Conservation (phyloP, 2,888 invertebrate genomes). For the Pollenia labialis region DNA sequence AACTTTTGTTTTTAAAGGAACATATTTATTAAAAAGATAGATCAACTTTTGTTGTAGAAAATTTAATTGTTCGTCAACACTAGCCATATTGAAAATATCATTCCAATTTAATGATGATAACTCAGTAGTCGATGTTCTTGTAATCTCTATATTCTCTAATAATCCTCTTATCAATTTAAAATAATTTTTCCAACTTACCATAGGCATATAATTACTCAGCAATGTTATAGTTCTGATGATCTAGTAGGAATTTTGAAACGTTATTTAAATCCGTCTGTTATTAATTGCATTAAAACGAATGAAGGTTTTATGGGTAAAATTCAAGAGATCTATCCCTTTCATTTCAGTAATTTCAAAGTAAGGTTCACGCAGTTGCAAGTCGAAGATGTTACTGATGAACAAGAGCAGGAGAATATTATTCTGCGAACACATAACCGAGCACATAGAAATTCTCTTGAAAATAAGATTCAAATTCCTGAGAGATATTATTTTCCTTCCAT, state of each 20-base stretch:
- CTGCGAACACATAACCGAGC: constrained; percentile 16
- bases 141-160: too few species aligned
- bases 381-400: background rate
- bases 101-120: too few species aligned
- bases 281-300: background rate
- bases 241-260: background rate
- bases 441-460: constrained; percentile 22
- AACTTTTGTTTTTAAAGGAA: too few species aligned
- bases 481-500: background rate
- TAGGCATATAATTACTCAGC: background rate
- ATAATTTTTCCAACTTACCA: background rate
- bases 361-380: background rate
- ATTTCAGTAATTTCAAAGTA: constrained; percentile 15
- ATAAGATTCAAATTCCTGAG: constrained; percentile 9
- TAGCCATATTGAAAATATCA: too few species aligned
- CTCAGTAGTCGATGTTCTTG: too few species aligned
- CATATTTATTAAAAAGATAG: too few species aligned
- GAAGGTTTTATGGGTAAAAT: constrained; percentile 5
- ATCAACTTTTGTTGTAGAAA: too few species aligned
- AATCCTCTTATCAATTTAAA: background rate
- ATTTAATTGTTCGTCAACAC: too few species aligned
- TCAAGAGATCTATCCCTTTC: background rate
- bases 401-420: constrained; percentile 16
- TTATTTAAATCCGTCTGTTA: constrained; percentile 3
- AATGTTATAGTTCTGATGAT: background rate